A percentile compares a stretch with the other conserved stretches of the same genome.
Evolutionary conservation across 2,113 vertebrate species (phyloP).

Genomic region (Lamprotornis superbus): DNA sequence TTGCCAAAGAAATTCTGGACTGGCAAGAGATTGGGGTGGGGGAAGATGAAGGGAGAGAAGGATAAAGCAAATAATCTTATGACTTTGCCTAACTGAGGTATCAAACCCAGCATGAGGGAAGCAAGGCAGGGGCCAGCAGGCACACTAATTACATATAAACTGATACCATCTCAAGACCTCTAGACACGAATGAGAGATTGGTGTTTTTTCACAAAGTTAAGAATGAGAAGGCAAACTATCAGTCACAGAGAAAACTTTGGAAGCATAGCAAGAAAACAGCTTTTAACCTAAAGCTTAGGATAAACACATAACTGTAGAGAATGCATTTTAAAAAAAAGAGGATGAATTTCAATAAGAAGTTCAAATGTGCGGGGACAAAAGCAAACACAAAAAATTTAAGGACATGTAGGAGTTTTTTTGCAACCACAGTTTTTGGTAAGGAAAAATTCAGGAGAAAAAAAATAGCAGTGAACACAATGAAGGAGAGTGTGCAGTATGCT

Average conservation of each 20-base stretch:
- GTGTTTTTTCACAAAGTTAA: not conserved
- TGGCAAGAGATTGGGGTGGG: not conserved
- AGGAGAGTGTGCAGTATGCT: accelerated
- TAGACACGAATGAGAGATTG: not conserved
- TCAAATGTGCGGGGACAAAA: not conserved
- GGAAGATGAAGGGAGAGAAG: not conserved
- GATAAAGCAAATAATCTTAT: not conserved
- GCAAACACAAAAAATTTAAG: not conserved
- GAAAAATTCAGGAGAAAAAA: not conserved
- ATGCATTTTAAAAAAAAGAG: not conserved
- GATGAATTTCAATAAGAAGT: not conserved
- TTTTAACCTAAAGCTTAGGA: not conserved
- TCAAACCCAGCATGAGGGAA: not conserved
- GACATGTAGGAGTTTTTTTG: not conserved
- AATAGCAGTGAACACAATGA: not conserved
- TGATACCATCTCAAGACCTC: not conserved
- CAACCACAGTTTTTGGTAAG: not conserved
- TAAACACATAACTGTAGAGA: not conserved
- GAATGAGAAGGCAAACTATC: not conserved
- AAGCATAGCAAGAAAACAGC: not conserved
- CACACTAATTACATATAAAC: not conserved
- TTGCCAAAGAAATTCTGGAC: not conserved
- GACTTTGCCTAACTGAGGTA: not conserved
- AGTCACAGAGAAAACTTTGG: not conserved
- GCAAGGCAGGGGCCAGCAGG: not conserved